Percentiles rank a stretch among this genome's conserved stretches.
phyloP scores from a whole-genome alignment of 2,113 vertebrate species.

The Pluvianellus socialis region DNA sequence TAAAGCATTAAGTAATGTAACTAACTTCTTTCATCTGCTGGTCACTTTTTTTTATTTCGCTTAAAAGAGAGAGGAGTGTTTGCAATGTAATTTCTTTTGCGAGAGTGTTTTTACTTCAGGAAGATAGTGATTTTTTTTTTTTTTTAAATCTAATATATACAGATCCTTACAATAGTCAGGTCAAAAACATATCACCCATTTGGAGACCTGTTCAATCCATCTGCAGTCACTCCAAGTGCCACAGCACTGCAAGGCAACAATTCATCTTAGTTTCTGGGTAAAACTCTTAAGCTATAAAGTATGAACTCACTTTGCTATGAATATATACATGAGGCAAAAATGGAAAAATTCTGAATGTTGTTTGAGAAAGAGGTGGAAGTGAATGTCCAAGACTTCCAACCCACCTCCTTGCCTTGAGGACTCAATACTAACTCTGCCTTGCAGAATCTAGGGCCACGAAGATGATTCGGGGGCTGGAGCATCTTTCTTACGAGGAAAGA shows the following conservation, averaged over 20 bases:
- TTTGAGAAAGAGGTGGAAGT: neutral
- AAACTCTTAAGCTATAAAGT: neutral
- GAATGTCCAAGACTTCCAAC: neutral
- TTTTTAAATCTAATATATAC: neutral
- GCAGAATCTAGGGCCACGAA: neutral
- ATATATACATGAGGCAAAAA: neutral
- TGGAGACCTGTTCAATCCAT: neutral
- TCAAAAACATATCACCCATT: neutral
- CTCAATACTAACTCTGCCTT: neutral
- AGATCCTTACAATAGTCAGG: neutral
- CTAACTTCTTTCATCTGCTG: neutral
- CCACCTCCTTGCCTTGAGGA: neutral
- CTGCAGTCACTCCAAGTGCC: neutral
- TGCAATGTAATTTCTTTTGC: neutral
- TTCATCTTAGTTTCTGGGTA: neutral
- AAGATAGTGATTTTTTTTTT: neutral
- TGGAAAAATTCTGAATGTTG: neutral
- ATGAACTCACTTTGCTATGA: neutral
- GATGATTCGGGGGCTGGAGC: too few species aligned
- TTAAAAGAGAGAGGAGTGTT: neutral
- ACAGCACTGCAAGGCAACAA: neutral
- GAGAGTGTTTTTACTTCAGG: neutral
- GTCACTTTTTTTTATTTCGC: neutral
- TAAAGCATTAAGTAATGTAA: neutral
- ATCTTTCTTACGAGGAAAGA: too few species aligned